Evolutionary conservation across 2,113 vertebrate genomes (phyloP), one percentile per base, ranked within the genome.

Genomic region (Cynoglossus semilaevis): DNA sequence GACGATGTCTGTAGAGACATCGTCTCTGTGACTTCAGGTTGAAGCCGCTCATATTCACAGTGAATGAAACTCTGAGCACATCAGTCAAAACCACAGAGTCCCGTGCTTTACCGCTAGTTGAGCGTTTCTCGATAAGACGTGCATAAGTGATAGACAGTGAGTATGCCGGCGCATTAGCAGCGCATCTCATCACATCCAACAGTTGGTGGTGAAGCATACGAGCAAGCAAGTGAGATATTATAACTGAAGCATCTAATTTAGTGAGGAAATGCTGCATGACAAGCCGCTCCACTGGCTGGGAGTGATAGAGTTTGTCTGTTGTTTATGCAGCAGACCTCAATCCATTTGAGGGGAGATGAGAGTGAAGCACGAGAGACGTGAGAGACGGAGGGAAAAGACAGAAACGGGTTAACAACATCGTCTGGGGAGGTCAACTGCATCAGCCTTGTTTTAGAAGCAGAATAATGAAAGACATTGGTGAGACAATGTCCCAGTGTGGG

Each of bases 351-450:
- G 51, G 47, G 34, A 54, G 55, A 70, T 40, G 41, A 43, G 34
- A 16, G 51, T 47, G 51, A 65, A 66, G 61, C 15, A 16, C 42
- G 51, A 9, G 61, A 37, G 58, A 55, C n/a, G 37, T 52, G 52
- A 66, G 40, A 44, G 19, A 15, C 15, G 40, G 10, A 10, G 42
- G 22, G 11, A 43, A 9, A 1, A 18, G 58, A 15, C 38, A 51
- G 40, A 51, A 56, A 72, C 34, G 62, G 58, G 77, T 80, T 76
- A 80, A 84, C 54, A 63, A 73, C 58, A 62, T 58, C 40, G 67
- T 82, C 69, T 63, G 61, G 22, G 51, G 58, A 70, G 77, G 82
- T 81, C 70, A 88, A 85, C 86, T 83, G 86, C 87, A 90, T 87
- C 76, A 69, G 67, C 77, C 77, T 70, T 86, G 83, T 88, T 29